Base-by-base conservation (phyloP, 2,888 invertebrate genomes). In the Drosophila kokeensis region DNA sequence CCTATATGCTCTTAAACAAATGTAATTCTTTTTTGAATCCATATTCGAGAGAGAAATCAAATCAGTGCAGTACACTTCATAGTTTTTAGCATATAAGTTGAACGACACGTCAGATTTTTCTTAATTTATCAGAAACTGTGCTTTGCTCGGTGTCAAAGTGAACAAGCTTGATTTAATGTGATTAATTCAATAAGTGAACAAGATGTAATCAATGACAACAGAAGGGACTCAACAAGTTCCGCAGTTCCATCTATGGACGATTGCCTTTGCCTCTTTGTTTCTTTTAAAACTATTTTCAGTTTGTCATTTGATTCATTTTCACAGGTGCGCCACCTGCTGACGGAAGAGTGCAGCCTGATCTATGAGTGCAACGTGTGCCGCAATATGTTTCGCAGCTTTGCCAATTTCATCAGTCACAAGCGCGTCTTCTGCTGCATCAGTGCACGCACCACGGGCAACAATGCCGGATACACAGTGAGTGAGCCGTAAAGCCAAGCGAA, bases 361-460 rank as follows among this genome's bases (percentile, higher is more conserved):
- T 97, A 97, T 93, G 98, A 98, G 93, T 98, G 98, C 93, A 96
- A 96, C 92, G 95, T 96, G 27, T 98, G 98, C 91, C 95, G 96
- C 40, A 97, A 96, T 90, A 94, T 98, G 89, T 98, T 97, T 92
- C 95, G 98, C 82, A 97, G 97, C 91, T 94, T 98, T 76, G 96
- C 96, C 21, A 98, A 98, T 93, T 97, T 98, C 91, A 95, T 98
- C 81, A 96, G 97, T 40, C 98, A 98, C 92, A 98, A 98, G 93
- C 94, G 98, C 69, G 95, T 95, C 45, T 98, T 96, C 92, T 98
- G 98, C 90, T 94, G 94, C 63, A 76, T 83, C 34, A 86, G 85
- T 54, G 82, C 84, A 21, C 83, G 86, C n/a, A 69, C 68, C 13
- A 60, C 68, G 7, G 65, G 65, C 60, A 85, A 69, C 30, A 76